Conservation (phyloP, 2,888 invertebrate genomes). For the Arenicola marina region DNA sequence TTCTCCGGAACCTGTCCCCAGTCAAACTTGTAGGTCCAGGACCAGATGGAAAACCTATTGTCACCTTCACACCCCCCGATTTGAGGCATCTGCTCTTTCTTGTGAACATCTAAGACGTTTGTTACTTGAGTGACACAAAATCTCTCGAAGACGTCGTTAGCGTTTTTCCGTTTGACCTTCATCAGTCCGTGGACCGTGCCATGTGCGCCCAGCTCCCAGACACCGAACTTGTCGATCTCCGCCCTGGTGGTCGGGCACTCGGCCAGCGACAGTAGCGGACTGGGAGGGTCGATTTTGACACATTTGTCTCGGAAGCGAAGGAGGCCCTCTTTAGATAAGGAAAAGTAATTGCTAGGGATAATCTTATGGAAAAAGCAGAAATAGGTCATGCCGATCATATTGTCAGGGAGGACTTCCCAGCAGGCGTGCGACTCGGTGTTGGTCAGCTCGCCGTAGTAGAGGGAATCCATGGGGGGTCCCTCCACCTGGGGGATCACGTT, state of each 20-base stretch:
- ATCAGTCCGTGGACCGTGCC: slow-evolving; percentile 29
- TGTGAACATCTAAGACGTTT: slow-evolving; percentile 31
- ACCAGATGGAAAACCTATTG: slow-evolving; percentile 31
- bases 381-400: slow-evolving; percentile 34
- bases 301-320: slow-evolving; percentile 31
- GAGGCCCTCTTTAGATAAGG: slow-evolving; percentile 26
- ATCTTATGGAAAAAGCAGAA: slow-evolving; percentile 38
- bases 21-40: slow-evolving; percentile 30
- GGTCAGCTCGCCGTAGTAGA: slow-evolving; percentile 37
- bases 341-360: slow-evolving; percentile 36
- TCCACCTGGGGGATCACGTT: slow-evolving; percentile 65
- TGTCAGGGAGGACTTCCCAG: slow-evolving; percentile 35
- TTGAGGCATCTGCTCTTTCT: slow-evolving; percentile 37
- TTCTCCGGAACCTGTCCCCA: slow-evolving; percentile 17
- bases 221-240: slow-evolving; percentile 22
- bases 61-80: slow-evolving; percentile 21
- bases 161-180: slow-evolving; percentile 14
- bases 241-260: slow-evolving; percentile 28
- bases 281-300: slow-evolving; percentile 21
- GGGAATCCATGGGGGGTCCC: slow-evolving; percentile 30
- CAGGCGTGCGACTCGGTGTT: slow-evolving; percentile 35
- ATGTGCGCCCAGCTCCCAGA: slow-evolving; percentile 24
- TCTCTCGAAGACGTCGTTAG: slow-evolving; percentile 1
- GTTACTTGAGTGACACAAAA: slow-evolving; percentile 31
- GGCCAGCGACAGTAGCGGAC: slow-evolving; percentile 21